Evolutionary conservation across 37 sponge, comb jelly and placozoan species (phyloP).

Genomic region (Axinella damicornis): DNA sequence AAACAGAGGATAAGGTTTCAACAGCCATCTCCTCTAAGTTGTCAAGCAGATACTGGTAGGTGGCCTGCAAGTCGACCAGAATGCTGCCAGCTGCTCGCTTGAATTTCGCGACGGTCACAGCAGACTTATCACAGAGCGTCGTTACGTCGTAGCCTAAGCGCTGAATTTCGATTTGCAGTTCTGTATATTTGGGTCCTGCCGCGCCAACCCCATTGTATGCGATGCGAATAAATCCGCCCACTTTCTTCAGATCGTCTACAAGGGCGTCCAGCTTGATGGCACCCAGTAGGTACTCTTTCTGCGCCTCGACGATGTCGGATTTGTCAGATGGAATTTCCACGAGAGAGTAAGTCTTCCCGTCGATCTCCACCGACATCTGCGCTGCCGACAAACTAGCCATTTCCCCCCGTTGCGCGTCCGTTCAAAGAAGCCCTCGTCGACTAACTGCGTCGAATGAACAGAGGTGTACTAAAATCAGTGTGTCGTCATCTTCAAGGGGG

Average conservation of each 20-base stretch:
- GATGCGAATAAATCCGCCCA: slow-evolving; percentile 64
- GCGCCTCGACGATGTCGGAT: slow-evolving; percentile 17
- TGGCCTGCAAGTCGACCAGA: slow-evolving; percentile 44
- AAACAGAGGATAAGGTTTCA: slow-evolving; percentile 43
- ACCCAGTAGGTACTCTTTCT: slow-evolving; percentile 35
- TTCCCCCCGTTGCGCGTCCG: too few relatives aligned
- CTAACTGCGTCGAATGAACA: too few relatives aligned
- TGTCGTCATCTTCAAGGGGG: too few relatives aligned
- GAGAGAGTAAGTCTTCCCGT: neutral
- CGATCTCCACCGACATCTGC: slow-evolving; percentile 31
- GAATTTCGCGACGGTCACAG: slow-evolving; percentile 58
- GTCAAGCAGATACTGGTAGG: slow-evolving; percentile 59
- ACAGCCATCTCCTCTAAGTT: slow-evolving; percentile 62
- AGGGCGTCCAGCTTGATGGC: slow-evolving; percentile 55
- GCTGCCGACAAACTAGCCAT: too few relatives aligned
- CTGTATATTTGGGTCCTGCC: slow-evolving; percentile 50
- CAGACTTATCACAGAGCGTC: slow-evolving; percentile 73
- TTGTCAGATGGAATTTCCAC: neutral
- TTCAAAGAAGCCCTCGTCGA: too few relatives aligned
- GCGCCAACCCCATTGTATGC: slow-evolving; percentile 70
- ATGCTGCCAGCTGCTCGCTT: slow-evolving; percentile 49
- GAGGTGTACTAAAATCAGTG: too few relatives aligned
- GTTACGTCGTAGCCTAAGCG: slow-evolving; percentile 64
- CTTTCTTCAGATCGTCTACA: slow-evolving; percentile 64
- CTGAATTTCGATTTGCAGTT: slow-evolving; percentile 59